Conservation (phyloP, 2,797 vertebrate genomes). For the Pitangus sulphuratus region DNA sequence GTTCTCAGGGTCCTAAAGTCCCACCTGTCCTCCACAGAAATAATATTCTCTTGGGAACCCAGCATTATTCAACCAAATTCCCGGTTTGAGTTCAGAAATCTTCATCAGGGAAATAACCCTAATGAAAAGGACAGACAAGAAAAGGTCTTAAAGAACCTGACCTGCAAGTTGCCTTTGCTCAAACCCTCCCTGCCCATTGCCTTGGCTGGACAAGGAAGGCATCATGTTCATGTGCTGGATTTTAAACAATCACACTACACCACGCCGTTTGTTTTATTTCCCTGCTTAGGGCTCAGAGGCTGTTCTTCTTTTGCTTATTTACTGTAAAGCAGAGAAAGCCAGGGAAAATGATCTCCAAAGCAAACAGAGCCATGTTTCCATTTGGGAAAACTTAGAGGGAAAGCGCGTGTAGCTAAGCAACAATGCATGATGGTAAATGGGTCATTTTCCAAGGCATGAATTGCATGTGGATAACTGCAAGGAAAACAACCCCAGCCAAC, state of each 20-base stretch:
- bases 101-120: neutral
- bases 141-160: neutral
- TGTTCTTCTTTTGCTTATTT: slow-evolving; percentile 44
- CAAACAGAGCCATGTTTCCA: slow-evolving; percentile 72
- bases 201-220: neutral
- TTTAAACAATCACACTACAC: neutral
- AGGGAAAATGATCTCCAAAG: slow-evolving; percentile 67
- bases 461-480: slow-evolving; percentile 62
- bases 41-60: neutral
- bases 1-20: accelerated
- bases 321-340: slow-evolving; percentile 59
- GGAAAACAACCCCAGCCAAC: slow-evolving; percentile 51
- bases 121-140: neutral
- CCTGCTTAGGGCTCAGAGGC: neutral
- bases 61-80: neutral
- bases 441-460: slow-evolving; percentile 66
- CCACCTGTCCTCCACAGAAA: neutral
- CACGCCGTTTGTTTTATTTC: neutral
- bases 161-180: neutral
- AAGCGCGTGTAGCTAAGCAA: slow-evolving; percentile 61
- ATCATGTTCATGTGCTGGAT: neutral
- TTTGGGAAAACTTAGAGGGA: slow-evolving; percentile 69
- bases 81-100: neutral
- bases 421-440: slow-evolving; percentile 67
- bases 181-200: neutral